phyloP scores from a whole-genome alignment of 2,888 invertebrate species.

The Dermolepida albohirtum region DNA sequence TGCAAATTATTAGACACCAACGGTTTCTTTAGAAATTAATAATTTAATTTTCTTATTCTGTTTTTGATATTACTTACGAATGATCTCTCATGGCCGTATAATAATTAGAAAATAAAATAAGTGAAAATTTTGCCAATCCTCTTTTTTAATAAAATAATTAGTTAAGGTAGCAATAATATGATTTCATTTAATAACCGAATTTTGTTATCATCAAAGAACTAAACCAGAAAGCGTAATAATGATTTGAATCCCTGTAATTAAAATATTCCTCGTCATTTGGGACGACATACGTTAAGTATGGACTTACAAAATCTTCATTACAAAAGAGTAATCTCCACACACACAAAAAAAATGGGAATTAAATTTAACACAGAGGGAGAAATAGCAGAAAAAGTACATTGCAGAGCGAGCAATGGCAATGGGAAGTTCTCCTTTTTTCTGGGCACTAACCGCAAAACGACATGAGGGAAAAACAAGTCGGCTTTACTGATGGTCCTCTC shows the following conservation, averaged over 20 bases:
- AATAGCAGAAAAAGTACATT: constrained; percentile 12
- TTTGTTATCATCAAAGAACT: too few species aligned
- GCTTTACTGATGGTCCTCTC: constrained; percentile 43
- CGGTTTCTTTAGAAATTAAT: too few species aligned
- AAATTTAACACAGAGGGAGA: constrained; percentile 38
- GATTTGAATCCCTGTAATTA: background rate
- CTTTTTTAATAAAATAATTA: too few species aligned
- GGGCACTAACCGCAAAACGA: constrained; percentile 20
- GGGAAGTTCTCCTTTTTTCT: constrained; percentile 6
- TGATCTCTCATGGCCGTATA: too few species aligned
- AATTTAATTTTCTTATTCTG: too few species aligned
- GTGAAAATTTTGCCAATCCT: too few species aligned
- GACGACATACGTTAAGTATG: constrained; percentile 32
- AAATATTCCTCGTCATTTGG: background rate
- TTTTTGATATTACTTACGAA: too few species aligned
- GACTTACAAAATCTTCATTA: constrained; percentile 46
- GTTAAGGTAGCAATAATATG: too few species aligned
- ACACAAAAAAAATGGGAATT: constrained; percentile 44
- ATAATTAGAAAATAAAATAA: too few species aligned
- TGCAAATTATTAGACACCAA: too few species aligned
- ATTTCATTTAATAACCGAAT: too few species aligned
- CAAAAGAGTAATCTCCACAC: constrained; percentile 44
- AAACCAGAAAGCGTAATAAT: background rate
- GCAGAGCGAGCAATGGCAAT: background rate
- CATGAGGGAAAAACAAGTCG: constrained; percentile 36